These are phyloP conservation scores for Dusona sp. DNA, from an alignment of 2,888 invertebrate species.

Conservation along the genomic window DNA sequence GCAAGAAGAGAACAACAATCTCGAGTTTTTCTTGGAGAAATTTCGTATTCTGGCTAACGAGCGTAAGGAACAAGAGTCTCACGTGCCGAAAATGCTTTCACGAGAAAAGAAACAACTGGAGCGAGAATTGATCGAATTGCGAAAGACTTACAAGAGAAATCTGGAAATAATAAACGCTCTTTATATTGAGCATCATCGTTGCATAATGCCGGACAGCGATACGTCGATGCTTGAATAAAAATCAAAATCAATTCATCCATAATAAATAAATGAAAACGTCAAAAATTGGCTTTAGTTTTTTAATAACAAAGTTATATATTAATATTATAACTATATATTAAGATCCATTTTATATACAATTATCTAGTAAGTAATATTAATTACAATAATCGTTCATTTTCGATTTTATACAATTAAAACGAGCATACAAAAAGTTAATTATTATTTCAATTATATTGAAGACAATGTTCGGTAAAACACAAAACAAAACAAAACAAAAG, in stretches of 20 bases:
- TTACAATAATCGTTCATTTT: constrained; percentile 28
- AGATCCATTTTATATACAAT: constrained; percentile 61
- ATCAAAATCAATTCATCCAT: background rate
- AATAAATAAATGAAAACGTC: constrained; percentile 22
- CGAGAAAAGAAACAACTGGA: constrained; percentile 68
- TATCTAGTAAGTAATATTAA: constrained; percentile 16
- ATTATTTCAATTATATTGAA: background rate
- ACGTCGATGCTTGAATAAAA: constrained; percentile 39
- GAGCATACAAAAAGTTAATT: constrained; percentile 22
- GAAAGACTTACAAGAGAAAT: constrained; percentile 69
- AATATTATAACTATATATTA: constrained; percentile 55
- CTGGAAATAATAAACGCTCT: constrained; percentile 71
- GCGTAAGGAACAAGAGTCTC: constrained; percentile 69
- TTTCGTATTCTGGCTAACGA: constrained; percentile 69
- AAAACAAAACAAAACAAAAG: background rate
- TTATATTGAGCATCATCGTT: constrained; percentile 71
- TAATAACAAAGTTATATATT: constrained; percentile 55
- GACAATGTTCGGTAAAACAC: constrained; percentile 56
- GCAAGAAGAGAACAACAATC: constrained; percentile 71
- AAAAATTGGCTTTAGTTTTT: constrained; percentile 26
- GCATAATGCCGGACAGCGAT: constrained; percentile 65
- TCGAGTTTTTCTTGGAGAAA: constrained; percentile 68
- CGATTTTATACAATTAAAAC: constrained; percentile 60
- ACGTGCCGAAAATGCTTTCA: constrained; percentile 73
- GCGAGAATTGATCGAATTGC: constrained; percentile 63